These are phyloP conservation scores for Cynaeus angustus DNA, from an alignment of 2,888 invertebrate genomes.

Conservation along the genomic window DNA sequence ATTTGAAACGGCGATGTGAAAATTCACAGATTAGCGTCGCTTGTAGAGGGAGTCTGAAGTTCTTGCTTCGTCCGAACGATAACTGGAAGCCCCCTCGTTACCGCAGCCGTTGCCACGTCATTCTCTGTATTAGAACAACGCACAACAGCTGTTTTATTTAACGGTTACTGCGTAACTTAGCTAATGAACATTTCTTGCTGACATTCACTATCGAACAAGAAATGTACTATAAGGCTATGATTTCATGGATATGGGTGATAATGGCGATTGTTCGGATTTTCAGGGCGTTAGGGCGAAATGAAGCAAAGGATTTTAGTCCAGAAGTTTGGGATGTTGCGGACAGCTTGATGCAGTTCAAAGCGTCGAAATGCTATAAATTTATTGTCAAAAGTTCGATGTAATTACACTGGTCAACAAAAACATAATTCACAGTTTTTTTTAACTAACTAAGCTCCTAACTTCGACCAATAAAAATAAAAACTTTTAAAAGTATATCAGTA, in stretches of 20 bases:
- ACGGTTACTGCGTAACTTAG: conserved; percentile 59
- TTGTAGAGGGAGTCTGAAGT: conserved; percentile 48
- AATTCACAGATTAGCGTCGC: conserved; percentile 54
- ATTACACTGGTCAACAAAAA: no score
- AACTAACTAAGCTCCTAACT: no score
- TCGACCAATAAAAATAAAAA: no score
- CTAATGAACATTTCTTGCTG: conserved; percentile 59
- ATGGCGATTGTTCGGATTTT: conserved; percentile 38
- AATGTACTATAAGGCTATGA: conserved; percentile 44
- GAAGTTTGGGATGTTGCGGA: background rate
- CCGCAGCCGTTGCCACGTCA: conserved; percentile 60
- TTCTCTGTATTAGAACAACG: conserved; percentile 59
- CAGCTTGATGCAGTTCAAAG: no score
- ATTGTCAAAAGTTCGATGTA: no score
- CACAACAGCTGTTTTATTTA: conserved; percentile 61
- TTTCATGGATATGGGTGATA: conserved; percentile 36
- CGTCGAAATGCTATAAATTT: no score
- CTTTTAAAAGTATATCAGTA: no score
- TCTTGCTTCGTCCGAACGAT: conserved; percentile 51
- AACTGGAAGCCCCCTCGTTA: conserved; percentile 54
- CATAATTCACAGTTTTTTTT: no score
- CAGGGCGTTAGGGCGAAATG: background rate
- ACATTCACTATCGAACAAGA: conserved; percentile 57
- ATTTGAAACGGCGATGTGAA: conserved; percentile 50
- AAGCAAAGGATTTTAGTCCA: background rate